These are phyloP conservation scores for Geopemphigus sp. DNA, from an alignment of 1,140 invertebrate species.

Conservation along the genomic window DNA sequence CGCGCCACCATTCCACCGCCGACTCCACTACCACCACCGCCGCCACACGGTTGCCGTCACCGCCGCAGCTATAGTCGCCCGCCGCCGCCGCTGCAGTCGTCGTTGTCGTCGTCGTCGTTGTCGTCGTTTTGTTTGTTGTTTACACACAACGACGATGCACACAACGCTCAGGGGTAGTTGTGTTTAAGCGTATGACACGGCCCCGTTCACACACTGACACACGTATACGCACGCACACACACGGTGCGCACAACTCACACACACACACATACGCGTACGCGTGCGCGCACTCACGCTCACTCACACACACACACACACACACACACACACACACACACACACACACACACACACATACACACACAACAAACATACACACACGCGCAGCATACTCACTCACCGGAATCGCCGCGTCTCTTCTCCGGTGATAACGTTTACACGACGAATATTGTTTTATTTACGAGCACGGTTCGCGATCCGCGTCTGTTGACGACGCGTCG, in stretches of 20 bases:
- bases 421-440: no score
- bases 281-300: no score
- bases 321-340: not conserved
- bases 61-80: not conserved
- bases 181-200: no score
- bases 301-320: no score
- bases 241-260: not conserved
- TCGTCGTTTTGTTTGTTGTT: slow-evolving; percentile 43
- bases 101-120: not conserved
- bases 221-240: not conserved
- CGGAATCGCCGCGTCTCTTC: no score
- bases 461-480: no score
- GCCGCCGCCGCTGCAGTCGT: not conserved
- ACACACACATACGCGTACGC: no score
- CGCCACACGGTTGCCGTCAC: not conserved
- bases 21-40: not conserved
- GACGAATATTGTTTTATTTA: no score
- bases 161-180: slow-evolving; percentile 9
- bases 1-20: not conserved
- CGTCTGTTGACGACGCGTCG: no score
- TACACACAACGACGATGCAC: slow-evolving; percentile 14
- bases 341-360: no score
- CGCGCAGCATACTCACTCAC: no score
- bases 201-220: not conserved
- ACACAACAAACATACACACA: no score